phyloP scores from a whole-genome alignment of 2,797 vertebrate species.

The Sparus aurata region DNA sequence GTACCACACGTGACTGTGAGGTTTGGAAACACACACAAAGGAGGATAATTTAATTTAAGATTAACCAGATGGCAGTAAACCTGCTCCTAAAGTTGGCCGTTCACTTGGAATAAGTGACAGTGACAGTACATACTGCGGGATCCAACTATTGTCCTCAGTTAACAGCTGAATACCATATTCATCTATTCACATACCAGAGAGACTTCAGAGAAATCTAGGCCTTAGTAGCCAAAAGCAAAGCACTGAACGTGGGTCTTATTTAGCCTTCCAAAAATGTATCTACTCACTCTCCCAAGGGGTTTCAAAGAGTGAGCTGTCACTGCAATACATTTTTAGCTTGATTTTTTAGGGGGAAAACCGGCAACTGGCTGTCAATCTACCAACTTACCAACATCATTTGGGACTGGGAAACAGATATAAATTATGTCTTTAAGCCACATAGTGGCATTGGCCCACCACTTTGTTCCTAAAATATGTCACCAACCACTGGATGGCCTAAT shows the following conservation, averaged over 20 bases:
- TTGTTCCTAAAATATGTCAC: too few relatives aligned
- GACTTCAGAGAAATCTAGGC: constrained; percentile 48
- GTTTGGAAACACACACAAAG: constrained; percentile 22
- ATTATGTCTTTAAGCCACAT: not conserved
- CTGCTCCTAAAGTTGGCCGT: constrained; percentile 22
- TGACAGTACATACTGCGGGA: constrained; percentile 2
- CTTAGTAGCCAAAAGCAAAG: constrained; percentile 44
- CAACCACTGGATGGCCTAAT: not conserved
- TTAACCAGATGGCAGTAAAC: constrained; percentile 18
- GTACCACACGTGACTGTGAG: not conserved
- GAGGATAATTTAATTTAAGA: constrained; percentile 5
- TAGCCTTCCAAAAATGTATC: constrained; percentile 36
- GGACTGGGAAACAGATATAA: not conserved
- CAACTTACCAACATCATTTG: not conserved
- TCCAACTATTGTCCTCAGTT: constrained; percentile 17
- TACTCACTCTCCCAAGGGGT: constrained; percentile 15
- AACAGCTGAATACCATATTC: constrained; percentile 41
- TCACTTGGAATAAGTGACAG: constrained; percentile 10
- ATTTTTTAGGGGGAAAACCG: not conserved
- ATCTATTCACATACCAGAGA: constrained; percentile 36
- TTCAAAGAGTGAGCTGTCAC: constrained; percentile 13
- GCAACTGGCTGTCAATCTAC: not conserved
- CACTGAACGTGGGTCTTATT: constrained; percentile 38
- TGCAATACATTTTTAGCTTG: constrained; percentile 4
- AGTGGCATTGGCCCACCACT: not conserved